A percentile compares a stretch with the other conserved stretches of the same genome.
These are phyloP conservation scores for Neotoma lepida DNA, from an alignment of 2,113 vertebrate genomes.

Conservation along the genomic window DNA sequence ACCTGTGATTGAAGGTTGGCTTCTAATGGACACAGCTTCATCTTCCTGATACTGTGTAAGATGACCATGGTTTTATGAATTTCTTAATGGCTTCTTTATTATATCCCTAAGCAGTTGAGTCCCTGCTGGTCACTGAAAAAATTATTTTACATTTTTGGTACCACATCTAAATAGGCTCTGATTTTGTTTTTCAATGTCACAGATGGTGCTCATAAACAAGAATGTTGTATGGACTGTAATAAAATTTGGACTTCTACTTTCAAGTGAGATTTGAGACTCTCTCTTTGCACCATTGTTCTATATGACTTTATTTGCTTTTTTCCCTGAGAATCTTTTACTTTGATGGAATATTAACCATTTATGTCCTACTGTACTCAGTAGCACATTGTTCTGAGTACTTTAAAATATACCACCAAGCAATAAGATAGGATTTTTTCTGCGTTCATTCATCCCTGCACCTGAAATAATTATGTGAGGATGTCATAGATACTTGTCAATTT, in stretches of 20 bases:
- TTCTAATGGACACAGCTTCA: neutral
- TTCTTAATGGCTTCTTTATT: constrained; percentile 15
- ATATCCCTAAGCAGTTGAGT: neutral
- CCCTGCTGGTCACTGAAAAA: constrained; percentile 4
- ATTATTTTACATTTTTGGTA: constrained; percentile 31
- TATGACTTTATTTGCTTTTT: constrained; percentile 4
- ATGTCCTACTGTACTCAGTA: neutral
- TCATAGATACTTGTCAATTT: neutral
- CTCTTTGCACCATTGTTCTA: neutral
- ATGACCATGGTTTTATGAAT: neutral
- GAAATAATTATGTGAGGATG: neutral
- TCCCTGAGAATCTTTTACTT: neutral
- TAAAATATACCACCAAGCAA: neutral
- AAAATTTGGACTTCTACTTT: constrained; percentile 40
- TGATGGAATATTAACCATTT: neutral
- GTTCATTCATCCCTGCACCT: neutral
- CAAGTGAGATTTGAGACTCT: neutral
- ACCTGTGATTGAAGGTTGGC: neutral
- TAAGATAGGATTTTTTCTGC: neutral
- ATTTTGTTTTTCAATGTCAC: constrained; percentile 22
- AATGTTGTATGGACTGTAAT: neutral
- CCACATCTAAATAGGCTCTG: neutral
- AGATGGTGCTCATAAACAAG: constrained; percentile 7
- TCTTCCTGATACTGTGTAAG: neutral
- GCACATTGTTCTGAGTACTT: neutral